Evolutionary conservation across 1,140 invertebrate genomes (phyloP).

Genomic region (Leptestheria dahalacensis): DNA sequence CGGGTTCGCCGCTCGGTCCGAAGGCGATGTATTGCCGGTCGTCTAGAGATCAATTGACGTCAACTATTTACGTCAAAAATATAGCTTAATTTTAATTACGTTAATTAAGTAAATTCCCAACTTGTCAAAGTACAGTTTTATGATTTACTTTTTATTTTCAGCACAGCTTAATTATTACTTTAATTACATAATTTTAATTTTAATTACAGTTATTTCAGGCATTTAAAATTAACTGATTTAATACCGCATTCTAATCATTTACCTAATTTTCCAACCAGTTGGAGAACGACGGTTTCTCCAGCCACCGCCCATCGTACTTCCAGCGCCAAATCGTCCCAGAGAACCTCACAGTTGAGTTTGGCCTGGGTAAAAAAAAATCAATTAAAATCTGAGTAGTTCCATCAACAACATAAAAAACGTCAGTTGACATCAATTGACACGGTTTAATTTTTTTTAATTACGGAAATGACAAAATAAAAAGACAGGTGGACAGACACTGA

Average conservation of each 20-base stretch:
- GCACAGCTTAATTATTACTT: too few species aligned
- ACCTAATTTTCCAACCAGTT: slow-evolving; percentile 79
- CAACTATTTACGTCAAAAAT: neutral
- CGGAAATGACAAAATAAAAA: neutral
- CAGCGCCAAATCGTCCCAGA: slow-evolving; percentile 67
- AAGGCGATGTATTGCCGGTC: slow-evolving; percentile 80
- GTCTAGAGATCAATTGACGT: slow-evolving; percentile 34
- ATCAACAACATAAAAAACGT: neutral
- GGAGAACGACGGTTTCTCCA: slow-evolving; percentile 78
- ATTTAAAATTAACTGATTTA: too few species aligned
- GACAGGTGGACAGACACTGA: neutral
- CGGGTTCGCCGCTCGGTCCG: slow-evolving; percentile 54
- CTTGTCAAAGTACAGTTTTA: neutral
- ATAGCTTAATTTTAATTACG: neutral
- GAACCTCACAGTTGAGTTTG: slow-evolving; percentile 86
- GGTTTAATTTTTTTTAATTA: too few species aligned
- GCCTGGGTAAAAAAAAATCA: slow-evolving; percentile 57
- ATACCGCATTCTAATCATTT: slow-evolving; percentile 35
- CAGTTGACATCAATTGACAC: too few species aligned
- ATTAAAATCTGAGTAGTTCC: neutral
- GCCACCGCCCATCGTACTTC: slow-evolving; percentile 85
- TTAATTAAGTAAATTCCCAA: too few species aligned
- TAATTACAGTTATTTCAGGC: too few species aligned
- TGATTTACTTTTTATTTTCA: neutral
- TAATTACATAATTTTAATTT: too few species aligned